These are phyloP conservation scores for Aphyosemion australe DNA, from an alignment of 2,113 vertebrate species.

Conservation along the genomic window DNA sequence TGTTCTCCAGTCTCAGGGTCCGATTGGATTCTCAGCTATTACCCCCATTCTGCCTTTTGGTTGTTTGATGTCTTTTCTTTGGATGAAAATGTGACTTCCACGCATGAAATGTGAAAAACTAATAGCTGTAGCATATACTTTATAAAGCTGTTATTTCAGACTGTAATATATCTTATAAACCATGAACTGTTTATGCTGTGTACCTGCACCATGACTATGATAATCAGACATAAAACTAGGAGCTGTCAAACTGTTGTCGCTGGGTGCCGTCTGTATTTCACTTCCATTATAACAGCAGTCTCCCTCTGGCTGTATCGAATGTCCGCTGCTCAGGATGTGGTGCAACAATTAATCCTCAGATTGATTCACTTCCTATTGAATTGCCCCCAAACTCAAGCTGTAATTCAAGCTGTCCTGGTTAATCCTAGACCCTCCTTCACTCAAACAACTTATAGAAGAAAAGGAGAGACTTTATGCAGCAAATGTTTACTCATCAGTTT, in stretches of 20 bases:
- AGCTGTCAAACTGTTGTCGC: conserved; percentile 44
- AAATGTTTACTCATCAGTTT: conserved; percentile 48
- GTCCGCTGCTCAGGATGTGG: conserved; percentile 81
- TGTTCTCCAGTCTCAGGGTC: no score
- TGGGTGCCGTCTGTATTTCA: conserved; percentile 64
- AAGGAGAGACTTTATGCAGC: conserved; percentile 23
- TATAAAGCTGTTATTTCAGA: background rate
- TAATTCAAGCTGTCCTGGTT: conserved; percentile 78
- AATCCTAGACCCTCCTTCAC: conserved; percentile 66
- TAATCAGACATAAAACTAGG: conserved; percentile 1
- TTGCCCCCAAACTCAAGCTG: conserved; percentile 78
- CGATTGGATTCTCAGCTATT: no score
- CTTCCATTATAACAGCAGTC: conserved; percentile 64
- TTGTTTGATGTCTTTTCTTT: no score
- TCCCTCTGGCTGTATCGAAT: conserved; percentile 78
- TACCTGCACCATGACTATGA: background rate
- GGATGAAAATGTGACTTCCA: no score
- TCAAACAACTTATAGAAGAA: conserved; percentile 50
- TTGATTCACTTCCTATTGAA: conserved; percentile 85
- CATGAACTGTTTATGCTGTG: background rate
- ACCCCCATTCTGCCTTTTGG: no score
- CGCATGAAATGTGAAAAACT: no score
- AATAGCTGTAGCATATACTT: background rate
- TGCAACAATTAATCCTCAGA: conserved; percentile 83
- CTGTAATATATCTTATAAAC: background rate